These are phyloP conservation scores for Tursiops truncatus DNA, from an alignment of 2,113 vertebrate genomes.

Conservation along the genomic window DNA sequence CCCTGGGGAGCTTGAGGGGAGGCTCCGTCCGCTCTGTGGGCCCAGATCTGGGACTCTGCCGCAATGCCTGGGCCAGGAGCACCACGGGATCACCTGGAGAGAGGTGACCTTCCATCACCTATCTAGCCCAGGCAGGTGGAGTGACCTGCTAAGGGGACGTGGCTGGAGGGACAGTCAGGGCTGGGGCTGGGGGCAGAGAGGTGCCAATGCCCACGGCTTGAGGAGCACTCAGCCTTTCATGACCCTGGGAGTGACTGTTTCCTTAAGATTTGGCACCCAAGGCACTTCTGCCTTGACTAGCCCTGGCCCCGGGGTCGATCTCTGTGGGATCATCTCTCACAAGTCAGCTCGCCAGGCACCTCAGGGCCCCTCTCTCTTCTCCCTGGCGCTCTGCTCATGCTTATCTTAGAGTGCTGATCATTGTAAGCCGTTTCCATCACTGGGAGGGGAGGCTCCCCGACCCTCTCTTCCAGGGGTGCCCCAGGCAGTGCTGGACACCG, in stretches of 20 bases:
- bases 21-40: neutral
- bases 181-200: neutral
- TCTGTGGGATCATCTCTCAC: neutral
- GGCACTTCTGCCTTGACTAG: neutral
- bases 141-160: neutral
- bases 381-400: neutral
- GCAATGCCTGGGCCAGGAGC: accelerated
- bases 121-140: too few species aligned
- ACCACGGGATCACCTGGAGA: neutral
- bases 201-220: accelerated
- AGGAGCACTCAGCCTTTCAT: neutral
- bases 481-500: too few species aligned
- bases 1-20: neutral
- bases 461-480: neutral
- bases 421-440: neutral
- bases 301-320: accelerated
- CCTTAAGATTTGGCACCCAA: neutral
- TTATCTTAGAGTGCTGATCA: neutral
- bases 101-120: neutral
- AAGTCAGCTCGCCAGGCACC: neutral
- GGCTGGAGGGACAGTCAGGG: too few species aligned
- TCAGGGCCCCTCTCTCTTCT: neutral
- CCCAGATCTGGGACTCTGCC: accelerated
- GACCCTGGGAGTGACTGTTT: neutral
- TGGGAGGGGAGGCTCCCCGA: accelerated